Base-by-base conservation (phyloP, 2,797 vertebrate species). In the Adrianichthys oophorus region DNA sequence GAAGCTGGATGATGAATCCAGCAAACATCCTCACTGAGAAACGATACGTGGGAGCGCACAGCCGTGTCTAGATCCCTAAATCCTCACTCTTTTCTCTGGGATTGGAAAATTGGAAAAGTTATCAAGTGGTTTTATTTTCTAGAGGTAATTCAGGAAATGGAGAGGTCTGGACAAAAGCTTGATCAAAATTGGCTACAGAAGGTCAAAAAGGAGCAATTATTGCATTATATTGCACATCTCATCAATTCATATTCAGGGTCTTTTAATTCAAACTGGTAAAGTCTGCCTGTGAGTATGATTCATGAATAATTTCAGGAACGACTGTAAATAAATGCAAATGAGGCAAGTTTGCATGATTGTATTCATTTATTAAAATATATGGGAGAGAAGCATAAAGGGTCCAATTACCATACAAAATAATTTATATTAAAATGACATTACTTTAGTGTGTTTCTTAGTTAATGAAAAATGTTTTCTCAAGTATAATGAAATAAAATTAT, bases 1-100 rank as follows among this genome's bases (percentile, higher is more conserved):
- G 21, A 59, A 45, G 41, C 32, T 4, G 7, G 17, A 40, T 37
- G 32, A 47, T 60, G 48, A 68, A 15, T 59, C 52, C 65, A 54
- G 48, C 7, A 4, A 48, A 47, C 48, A 41, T n/a, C 16, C 7
- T 41, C 46, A 42, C 62, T 40, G 57, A 56, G 5, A 23, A 19
- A 26, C 67, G 41, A 46, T 29, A 21, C 47, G 52, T 53, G 43
- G 26, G n/a, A 19, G 19, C 14, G 18, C 17, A 41, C 5, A 23
- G 23, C 50, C n/a, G 15, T 45, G 40, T 48, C 41, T 23, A 24
- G 4, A 37, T 12, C 13, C 32, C 32, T 12, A 12, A 37, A 37
- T 12, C 32, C 32, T 37, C 32, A 37, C 17, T 23, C 41, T 40
- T 42, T 40, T 21, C 19, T 44, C 13, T 37, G 14, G n/a, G 5